Conservation (phyloP, 1,140 invertebrate genomes). For the Trichomalopsis sarcophagae region DNA sequence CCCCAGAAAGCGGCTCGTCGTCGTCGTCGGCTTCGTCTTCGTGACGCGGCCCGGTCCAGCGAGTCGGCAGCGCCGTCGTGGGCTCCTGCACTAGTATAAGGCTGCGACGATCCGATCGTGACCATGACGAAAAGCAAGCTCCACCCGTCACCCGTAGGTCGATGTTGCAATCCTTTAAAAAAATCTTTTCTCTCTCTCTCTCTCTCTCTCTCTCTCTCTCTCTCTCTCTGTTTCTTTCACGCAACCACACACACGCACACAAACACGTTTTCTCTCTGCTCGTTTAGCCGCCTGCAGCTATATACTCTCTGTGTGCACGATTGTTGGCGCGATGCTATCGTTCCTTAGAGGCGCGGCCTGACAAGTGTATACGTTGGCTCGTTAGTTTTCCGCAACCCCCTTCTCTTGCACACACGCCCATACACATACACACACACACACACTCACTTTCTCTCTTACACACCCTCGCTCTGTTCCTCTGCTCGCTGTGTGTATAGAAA, state of each 20-base stretch:
- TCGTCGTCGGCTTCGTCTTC: slow-evolving; percentile 4
- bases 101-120: slow-evolving; percentile 7
- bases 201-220: no score
- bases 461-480: not conserved
- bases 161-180: slow-evolving; percentile 48
- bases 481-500: not conserved
- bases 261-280: slow-evolving; percentile 56
- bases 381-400: slow-evolving; percentile 37
- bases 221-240: not conserved
- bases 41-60: slow-evolving; percentile 39
- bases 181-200: slow-evolving; percentile 16
- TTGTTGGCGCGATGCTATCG: slow-evolving; percentile 65
- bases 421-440: not conserved
- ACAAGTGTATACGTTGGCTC: slow-evolving; percentile 45
- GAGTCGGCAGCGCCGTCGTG: not conserved
- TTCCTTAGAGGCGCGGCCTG: slow-evolving; percentile 54
- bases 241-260: not conserved
- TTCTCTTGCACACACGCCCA: not conserved
- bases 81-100: slow-evolving; percentile 8
- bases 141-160: slow-evolving; percentile 44
- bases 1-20: slow-evolving; percentile 10
- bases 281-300: slow-evolving; percentile 69
- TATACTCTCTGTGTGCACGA: slow-evolving; percentile 65
- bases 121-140: slow-evolving; percentile 32
- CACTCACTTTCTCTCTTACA: not conserved